Conservation (phyloP, 1,140 invertebrate genomes). For the Lepidurus couesii region DNA sequence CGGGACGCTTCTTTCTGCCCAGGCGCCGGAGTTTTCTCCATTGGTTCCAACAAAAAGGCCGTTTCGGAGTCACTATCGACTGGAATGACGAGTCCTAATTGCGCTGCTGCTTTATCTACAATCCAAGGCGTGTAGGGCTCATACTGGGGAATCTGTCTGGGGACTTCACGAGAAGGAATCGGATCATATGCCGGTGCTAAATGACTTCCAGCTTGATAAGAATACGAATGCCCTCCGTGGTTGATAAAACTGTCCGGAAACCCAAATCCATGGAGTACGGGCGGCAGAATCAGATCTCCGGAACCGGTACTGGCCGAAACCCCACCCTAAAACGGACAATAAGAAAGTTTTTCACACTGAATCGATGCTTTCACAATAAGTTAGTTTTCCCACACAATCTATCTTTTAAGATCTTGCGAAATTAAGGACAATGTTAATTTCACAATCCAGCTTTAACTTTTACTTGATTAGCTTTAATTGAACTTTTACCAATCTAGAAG, state of each 20-base stretch:
- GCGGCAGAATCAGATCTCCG: neutral
- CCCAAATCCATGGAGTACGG: neutral
- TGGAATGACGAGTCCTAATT: neutral
- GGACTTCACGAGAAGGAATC: neutral
- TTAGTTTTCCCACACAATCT: neutral
- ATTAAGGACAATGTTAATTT: neutral
- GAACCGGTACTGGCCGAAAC: neutral
- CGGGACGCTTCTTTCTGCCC: neutral
- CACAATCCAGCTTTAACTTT: too few relatives aligned
- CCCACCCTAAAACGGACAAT: neutral
- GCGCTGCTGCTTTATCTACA: neutral
- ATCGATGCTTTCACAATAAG: neutral
- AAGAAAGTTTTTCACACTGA: neutral
- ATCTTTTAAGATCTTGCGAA: neutral
- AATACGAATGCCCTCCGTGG: neutral
- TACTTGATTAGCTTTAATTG: too few relatives aligned
- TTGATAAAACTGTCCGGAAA: neutral
- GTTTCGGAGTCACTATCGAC: neutral
- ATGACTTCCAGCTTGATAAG: conserved; percentile 2
- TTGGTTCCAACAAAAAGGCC: neutral
- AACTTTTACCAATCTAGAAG: too few relatives aligned
- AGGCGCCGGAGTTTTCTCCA: neutral
- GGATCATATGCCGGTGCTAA: neutral
- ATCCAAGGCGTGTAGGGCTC: neutral
- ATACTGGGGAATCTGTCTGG: neutral